Evolutionary conservation across 1,140 invertebrate genomes (phyloP).

Genomic region (Araneus ventricosus): DNA sequence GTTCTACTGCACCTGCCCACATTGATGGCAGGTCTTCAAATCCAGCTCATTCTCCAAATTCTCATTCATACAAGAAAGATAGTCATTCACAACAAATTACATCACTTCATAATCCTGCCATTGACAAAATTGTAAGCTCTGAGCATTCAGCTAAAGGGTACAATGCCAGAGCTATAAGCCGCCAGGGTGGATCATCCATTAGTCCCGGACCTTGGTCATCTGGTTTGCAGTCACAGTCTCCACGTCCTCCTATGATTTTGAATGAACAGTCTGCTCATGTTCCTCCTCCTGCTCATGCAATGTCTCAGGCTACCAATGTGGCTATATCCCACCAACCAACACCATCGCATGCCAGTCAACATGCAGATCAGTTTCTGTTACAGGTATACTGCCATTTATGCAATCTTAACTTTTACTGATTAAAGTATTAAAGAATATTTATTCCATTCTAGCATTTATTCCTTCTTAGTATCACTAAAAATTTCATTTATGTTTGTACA

Average conservation of each 20-base stretch:
- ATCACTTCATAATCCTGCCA: constrained; percentile 47
- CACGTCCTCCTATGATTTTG: constrained; percentile 56
- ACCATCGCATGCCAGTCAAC: constrained; percentile 85
- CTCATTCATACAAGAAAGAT: constrained; percentile 49
- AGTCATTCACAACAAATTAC: constrained; percentile 33
- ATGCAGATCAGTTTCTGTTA: not conserved
- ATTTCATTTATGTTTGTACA: too few species aligned
- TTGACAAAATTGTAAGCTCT: constrained; percentile 32
- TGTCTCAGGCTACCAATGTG: constrained; percentile 59
- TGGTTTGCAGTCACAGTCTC: constrained; percentile 53
- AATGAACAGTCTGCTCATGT: constrained; percentile 44
- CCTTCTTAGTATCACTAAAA: not conserved
- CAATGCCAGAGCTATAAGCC: constrained; percentile 35
- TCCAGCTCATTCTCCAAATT: constrained; percentile 67
- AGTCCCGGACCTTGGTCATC: constrained; percentile 56
- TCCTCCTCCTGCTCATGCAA: constrained; percentile 76
- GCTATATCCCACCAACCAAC: constrained; percentile 75
- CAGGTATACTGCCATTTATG: not conserved
- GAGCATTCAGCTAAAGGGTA: constrained; percentile 43
- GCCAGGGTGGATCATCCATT: constrained; percentile 73
- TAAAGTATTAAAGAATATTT: not conserved
- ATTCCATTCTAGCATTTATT: not conserved
- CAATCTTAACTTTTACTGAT: not conserved
- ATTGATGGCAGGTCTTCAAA: constrained; percentile 65
- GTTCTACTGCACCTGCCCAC: constrained; percentile 53